These are phyloP conservation scores for Itoplectis maculator DNA, from an alignment of 2,888 invertebrate species.

Conservation along the genomic window DNA sequence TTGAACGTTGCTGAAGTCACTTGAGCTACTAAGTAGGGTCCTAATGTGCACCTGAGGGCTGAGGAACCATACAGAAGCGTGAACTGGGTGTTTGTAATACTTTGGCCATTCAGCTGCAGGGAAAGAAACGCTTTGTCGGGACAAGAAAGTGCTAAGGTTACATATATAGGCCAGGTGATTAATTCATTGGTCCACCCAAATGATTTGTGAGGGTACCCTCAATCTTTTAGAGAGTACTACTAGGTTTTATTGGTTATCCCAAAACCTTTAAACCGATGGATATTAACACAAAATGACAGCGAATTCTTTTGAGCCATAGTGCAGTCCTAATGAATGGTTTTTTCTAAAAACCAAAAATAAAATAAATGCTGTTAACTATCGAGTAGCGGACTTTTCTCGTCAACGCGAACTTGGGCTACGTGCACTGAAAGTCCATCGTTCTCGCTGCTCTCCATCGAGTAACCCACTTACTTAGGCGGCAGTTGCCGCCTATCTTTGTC, in stretches of 20 bases:
- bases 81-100: neutral
- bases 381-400: slow-evolving; percentile 8
- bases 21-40: slow-evolving; percentile 15
- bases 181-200: no score
- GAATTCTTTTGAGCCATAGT: no score
- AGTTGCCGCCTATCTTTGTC: slow-evolving; percentile 44
- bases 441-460: slow-evolving; percentile 60
- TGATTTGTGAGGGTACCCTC: no score
- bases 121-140: neutral
- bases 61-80: slow-evolving; percentile 17
- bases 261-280: no score
- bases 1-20: slow-evolving; percentile 20
- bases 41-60: slow-evolving; percentile 44
- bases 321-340: no score
- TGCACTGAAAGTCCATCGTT: slow-evolving; percentile 19
- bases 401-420: slow-evolving; percentile 32
- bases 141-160: no score
- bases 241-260: no score
- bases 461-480: slow-evolving; percentile 74
- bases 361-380: no score
- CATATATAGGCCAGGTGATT: no score
- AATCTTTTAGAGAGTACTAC: no score
- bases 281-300: no score
- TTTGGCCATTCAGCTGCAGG: neutral
- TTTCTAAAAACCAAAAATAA: no score